phyloP scores from a whole-genome alignment of 2,113 vertebrate species.

The Poicephalus meyeri region DNA sequence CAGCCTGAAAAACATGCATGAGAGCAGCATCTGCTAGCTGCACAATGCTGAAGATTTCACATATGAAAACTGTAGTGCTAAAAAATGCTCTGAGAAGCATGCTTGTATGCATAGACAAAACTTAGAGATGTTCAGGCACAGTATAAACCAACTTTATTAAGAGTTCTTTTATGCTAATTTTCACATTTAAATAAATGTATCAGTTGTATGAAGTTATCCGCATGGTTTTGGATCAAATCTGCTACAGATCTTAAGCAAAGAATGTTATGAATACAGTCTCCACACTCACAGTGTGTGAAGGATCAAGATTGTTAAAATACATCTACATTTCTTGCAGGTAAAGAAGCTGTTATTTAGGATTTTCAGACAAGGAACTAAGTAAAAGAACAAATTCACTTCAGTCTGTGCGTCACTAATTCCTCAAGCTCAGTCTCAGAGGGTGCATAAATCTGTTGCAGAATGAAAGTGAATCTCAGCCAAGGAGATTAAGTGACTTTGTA shows the following conservation, averaged over 20 bases:
- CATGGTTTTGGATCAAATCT: background rate
- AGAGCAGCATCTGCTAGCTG: background rate
- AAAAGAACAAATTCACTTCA: background rate
- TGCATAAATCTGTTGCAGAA: slow-evolving; percentile 6
- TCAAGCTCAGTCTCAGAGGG: background rate
- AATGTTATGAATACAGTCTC: background rate
- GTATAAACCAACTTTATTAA: background rate
- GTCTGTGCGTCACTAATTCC: background rate
- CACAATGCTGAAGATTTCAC: background rate
- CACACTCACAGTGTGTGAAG: background rate
- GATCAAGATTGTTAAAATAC: background rate
- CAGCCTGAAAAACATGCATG: background rate
- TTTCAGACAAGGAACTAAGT: background rate
- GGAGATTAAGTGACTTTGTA: background rate
- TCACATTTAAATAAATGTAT: background rate
- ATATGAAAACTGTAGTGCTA: background rate
- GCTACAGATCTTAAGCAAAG: background rate
- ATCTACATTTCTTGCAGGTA: background rate
- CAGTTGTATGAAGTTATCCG: background rate
- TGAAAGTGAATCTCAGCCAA: background rate
- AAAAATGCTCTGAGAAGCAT: background rate
- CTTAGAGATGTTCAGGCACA: background rate
- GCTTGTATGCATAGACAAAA: background rate
- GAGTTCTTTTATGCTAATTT: background rate
- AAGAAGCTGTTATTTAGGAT: background rate